Percentiles rank a stretch among this genome's conserved stretches.
Conservation (phyloP, 2,888 invertebrate genomes). For the Nomada ruficornis region DNA sequence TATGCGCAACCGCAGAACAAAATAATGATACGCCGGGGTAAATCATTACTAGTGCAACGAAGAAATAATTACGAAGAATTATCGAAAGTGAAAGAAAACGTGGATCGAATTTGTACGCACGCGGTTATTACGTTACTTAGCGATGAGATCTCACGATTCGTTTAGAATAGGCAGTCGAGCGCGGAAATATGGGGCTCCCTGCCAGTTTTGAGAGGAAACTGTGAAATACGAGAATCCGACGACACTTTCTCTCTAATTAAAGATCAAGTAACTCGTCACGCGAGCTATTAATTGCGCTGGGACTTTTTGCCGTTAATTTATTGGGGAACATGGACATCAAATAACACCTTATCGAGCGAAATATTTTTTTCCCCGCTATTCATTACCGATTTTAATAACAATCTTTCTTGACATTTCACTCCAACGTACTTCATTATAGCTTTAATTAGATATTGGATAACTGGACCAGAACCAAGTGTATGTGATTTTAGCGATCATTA, state of each 20-base stretch:
- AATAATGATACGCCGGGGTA: too few relatives aligned
- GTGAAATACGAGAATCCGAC: slow-evolving; percentile 23
- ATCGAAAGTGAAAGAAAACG: too few relatives aligned
- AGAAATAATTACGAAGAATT: too few relatives aligned
- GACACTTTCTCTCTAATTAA: slow-evolving; percentile 57
- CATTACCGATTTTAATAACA: slow-evolving; percentile 30
- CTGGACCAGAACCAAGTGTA: slow-evolving; percentile 26
- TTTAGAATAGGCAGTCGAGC: background rate
- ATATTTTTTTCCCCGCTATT: background rate
- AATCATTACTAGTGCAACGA: too few relatives aligned
- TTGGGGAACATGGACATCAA: slow-evolving; percentile 23
- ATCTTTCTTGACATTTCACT: slow-evolving; percentile 13
- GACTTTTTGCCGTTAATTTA: slow-evolving; percentile 24
- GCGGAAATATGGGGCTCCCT: background rate
- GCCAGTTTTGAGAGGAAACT: slow-evolving; percentile 4
- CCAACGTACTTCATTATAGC: slow-evolving; percentile 13
- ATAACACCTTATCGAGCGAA: slow-evolving; percentile 33
- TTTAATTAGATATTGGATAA: slow-evolving; percentile 44
- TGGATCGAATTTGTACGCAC: background rate
- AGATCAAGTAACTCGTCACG: slow-evolving; percentile 4
- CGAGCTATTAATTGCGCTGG: slow-evolving; percentile 26
- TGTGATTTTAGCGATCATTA: slow-evolving; percentile 25
- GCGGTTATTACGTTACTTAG: background rate
- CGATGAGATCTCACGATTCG: slow-evolving; percentile 1
- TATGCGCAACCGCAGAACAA: too few relatives aligned